Evolutionary conservation across 2,797 vertebrate species (phyloP).

Genomic region (Intellagama lesueurii): DNA sequence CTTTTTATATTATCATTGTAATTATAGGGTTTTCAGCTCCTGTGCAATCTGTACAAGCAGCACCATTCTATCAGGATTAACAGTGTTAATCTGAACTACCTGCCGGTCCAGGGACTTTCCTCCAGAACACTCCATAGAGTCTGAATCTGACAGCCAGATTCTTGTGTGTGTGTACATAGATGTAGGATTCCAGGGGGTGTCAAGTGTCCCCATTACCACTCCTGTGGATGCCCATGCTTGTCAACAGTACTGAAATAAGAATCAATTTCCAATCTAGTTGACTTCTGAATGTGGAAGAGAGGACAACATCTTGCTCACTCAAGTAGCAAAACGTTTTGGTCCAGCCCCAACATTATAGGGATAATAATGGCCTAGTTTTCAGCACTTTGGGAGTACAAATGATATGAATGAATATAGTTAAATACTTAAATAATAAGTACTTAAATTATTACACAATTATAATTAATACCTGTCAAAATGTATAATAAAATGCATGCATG

Average conservation of each 20-base stretch:
- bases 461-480: background rate
- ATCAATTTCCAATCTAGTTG: background rate
- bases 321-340: background rate
- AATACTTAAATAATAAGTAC: slow-evolving; percentile 17
- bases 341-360: background rate
- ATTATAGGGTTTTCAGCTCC: too few species aligned
- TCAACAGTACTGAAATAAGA: background rate
- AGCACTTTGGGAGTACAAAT: background rate
- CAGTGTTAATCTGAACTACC: too few species aligned
- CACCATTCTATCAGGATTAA: too few species aligned
- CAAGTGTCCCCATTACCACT: too few species aligned
- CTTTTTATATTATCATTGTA: too few species aligned
- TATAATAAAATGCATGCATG: background rate
- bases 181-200: too few species aligned
- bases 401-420: background rate
- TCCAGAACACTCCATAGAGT: too few species aligned
- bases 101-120: too few species aligned
- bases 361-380: background rate
- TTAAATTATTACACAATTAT: background rate
- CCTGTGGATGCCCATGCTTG: too few species aligned
- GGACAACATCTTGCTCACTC: background rate
- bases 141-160: too few species aligned
- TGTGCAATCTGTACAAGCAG: too few species aligned
- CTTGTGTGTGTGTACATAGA: too few species aligned
- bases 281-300: background rate